Percentiles rank a stretch among this genome's conserved stretches.
Conservation (phyloP, 1,140 invertebrate genomes). For the Neuroterus valhalla region DNA sequence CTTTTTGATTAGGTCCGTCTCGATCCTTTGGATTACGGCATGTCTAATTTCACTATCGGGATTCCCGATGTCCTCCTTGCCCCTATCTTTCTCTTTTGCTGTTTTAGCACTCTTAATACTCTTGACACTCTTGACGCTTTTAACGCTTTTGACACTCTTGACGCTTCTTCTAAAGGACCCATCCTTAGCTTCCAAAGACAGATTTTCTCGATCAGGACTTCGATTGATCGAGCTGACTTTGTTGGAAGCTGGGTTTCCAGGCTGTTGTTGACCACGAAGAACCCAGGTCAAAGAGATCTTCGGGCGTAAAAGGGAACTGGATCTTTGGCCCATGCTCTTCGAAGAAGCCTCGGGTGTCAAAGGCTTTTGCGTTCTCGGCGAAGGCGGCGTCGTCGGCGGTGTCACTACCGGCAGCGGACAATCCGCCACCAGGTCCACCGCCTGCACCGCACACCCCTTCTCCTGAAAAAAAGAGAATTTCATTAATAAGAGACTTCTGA, state of each 20-base stretch:
- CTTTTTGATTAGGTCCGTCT: conserved; percentile 54
- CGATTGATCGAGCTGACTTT: conserved; percentile 36
- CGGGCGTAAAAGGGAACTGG: conserved; percentile 77
- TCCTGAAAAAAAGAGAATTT: conserved; percentile 46
- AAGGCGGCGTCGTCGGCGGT: conserved; percentile 45
- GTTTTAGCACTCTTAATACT: conserved; percentile 51
- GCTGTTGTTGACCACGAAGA: conserved; percentile 74
- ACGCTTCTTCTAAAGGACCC: conserved; percentile 55
- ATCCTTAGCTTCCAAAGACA: conserved; percentile 51
- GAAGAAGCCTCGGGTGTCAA: conserved; percentile 33
- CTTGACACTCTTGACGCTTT: conserved; percentile 47
- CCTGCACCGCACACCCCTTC: conserved; percentile 61
- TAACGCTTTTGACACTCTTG: conserved; percentile 43
- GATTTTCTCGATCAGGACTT: conserved; percentile 45
- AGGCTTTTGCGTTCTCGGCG: conserved; percentile 38
- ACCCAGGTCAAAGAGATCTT: conserved; percentile 84
- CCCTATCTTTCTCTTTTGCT: conserved; percentile 53
- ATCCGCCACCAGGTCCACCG: conserved; percentile 66
- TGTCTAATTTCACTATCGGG: conserved; percentile 50
- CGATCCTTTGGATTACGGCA: conserved; percentile 51
- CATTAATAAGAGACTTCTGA: not conserved
- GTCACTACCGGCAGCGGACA: conserved; percentile 58
- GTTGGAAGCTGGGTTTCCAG: conserved; percentile 29
- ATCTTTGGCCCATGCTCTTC: conserved; percentile 74
- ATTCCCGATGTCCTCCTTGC: conserved; percentile 52